phyloP scores from a whole-genome alignment of 2,888 invertebrate genomes.

The Nudaria mundana region DNA sequence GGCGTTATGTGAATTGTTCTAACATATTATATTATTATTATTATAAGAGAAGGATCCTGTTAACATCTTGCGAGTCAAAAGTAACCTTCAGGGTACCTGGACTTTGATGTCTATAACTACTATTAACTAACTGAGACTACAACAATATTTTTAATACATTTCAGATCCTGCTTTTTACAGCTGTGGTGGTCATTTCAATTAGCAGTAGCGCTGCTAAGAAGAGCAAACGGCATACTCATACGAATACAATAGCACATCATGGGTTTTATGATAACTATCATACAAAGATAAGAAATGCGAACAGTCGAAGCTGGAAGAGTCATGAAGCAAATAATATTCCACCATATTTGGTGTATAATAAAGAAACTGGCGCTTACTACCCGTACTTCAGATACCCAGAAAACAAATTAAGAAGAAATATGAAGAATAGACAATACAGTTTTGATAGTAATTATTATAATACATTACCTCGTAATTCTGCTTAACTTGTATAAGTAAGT shows the following conservation, averaged over 20 bases:
- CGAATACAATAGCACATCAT: neutral
- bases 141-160: too few relatives aligned
- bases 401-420: constrained; percentile 38
- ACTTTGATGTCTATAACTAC: too few relatives aligned
- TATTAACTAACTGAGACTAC: too few relatives aligned
- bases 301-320: constrained; percentile 40
- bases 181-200: constrained; percentile 16
- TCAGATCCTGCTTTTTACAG: constrained; percentile 35
- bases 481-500: neutral
- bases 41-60: too few relatives aligned
- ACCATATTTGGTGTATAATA: constrained; percentile 65
- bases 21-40: too few relatives aligned
- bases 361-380: constrained; percentile 60
- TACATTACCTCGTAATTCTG: constrained; percentile 5
- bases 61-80: too few relatives aligned
- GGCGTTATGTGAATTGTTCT: too few relatives aligned
- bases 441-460: constrained; percentile 4
- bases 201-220: constrained; percentile 20
- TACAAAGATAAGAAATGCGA: constrained; percentile 37
- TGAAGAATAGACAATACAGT: constrained; percentile 19
- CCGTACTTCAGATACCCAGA: constrained; percentile 62
- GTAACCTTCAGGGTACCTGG: too few relatives aligned
- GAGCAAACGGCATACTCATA: constrained; percentile 6
- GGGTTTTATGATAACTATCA: constrained; percentile 5
- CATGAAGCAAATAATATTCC: constrained; percentile 44